A percentile compares a stretch with the other conserved stretches of the same genome.
phyloP scores from a whole-genome alignment of 2,888 invertebrate genomes.

The Pyrgus malvae region DNA sequence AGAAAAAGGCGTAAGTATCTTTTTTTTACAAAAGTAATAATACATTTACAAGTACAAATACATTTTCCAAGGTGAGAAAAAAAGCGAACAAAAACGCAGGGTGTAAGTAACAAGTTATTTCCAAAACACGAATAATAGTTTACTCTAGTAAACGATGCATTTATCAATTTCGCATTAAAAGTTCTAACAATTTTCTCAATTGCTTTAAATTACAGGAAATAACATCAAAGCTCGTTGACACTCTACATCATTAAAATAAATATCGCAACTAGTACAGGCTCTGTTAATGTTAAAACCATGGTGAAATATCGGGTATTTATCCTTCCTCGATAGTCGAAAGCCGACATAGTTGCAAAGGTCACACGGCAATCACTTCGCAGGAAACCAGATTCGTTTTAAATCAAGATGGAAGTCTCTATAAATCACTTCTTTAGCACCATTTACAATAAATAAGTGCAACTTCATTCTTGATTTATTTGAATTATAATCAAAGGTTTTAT shows the following conservation, averaged over 20 bases:
- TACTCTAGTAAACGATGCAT: no score
- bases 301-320: constrained; percentile 25
- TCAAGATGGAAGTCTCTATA: constrained; percentile 16
- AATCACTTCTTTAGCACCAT: constrained; percentile 15
- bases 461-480: constrained; percentile 7
- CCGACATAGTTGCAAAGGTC: constrained; percentile 22
- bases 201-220: no score
- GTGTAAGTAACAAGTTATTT: no score
- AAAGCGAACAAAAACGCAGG: no score
- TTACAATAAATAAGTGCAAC: constrained; percentile 13
- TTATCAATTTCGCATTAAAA: no score
- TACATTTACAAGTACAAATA: no score
- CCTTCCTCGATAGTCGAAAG: constrained; percentile 7
- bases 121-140: no score
- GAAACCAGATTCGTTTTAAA: constrained; percentile 23
- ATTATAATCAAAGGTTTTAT: neutral
- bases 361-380: constrained; percentile 13
- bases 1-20: no score
- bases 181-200: no score
- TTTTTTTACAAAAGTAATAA: no score
- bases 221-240: neutral
- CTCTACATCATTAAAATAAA: neutral
- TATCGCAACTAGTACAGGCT: constrained; percentile 14
- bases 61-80: no score
- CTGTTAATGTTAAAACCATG: constrained; percentile 22